phyloP scores from a whole-genome alignment of 2,888 invertebrate genomes.

The Agonum fuliginosum region DNA sequence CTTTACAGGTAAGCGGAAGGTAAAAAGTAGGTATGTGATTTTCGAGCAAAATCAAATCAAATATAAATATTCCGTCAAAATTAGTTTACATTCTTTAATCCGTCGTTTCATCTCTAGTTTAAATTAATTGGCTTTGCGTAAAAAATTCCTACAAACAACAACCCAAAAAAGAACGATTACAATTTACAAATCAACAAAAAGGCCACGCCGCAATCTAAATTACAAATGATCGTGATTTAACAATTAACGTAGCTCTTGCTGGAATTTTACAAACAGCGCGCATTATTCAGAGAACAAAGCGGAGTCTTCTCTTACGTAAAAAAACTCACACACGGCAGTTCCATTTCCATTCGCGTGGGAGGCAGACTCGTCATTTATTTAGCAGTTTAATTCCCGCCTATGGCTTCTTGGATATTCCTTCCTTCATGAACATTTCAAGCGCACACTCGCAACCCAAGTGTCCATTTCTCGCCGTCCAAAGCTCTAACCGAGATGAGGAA shows the following conservation, averaged over 20 bases:
- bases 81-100: too few species aligned
- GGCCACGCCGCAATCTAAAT: conserved; percentile 40
- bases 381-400: conserved; percentile 68
- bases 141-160: conserved; percentile 36
- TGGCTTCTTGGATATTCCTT: conserved; percentile 66
- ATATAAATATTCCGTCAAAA: too few species aligned
- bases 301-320: conserved; percentile 14
- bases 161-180: conserved; percentile 41
- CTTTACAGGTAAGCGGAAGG: too few species aligned
- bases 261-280: conserved; percentile 45
- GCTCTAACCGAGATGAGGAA: conserved; percentile 8
- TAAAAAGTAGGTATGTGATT: too few species aligned
- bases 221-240: conserved; percentile 55
- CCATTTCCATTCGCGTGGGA: conserved; percentile 25
- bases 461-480: conserved; percentile 23
- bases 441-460: conserved; percentile 16
- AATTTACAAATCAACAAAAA: conserved; percentile 49
- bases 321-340: conserved; percentile 54
- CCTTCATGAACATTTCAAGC: conserved; percentile 68
- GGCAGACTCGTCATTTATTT: conserved; percentile 67
- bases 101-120: too few species aligned
- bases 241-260: conserved; percentile 47
- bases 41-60: too few species aligned
- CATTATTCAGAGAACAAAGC: conserved; percentile 52
- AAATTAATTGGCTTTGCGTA: conserved; percentile 31